Evolutionary conservation across 2,888 invertebrate species (phyloP).

Genomic region (Andrena haemorrhoa): DNA sequence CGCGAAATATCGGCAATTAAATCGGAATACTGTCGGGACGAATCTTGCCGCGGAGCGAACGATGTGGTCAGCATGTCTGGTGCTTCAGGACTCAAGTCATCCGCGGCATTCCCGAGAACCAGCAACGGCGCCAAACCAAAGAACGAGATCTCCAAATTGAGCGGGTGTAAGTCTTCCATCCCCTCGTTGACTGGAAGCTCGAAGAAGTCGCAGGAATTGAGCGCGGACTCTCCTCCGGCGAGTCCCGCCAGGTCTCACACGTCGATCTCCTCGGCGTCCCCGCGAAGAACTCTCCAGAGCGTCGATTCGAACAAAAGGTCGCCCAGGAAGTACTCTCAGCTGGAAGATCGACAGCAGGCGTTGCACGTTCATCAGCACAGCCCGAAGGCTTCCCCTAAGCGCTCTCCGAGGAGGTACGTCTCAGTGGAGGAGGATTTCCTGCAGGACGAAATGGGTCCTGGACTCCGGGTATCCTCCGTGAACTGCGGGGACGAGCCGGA

Average conservation of each 20-base stretch:
- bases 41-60: conserved; percentile 43
- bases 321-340: conserved; percentile 60
- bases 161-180: conserved; percentile 63
- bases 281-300: conserved; percentile 51
- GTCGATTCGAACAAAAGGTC: conserved; percentile 57
- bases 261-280: conserved; percentile 48
- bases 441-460: conserved; percentile 75
- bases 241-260: conserved; percentile 51
- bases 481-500: conserved; percentile 52
- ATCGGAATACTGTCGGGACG: background rate
- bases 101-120: conserved; percentile 64
- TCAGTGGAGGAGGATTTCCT: conserved; percentile 68
- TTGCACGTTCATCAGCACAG: conserved; percentile 42
- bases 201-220: conserved; percentile 40
- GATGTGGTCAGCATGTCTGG: conserved; percentile 77
- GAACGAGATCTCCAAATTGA: conserved; percentile 71
- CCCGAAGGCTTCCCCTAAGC: conserved; percentile 58
- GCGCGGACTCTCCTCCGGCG: conserved; percentile 37
- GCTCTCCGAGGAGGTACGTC: conserved; percentile 65
- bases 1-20: background rate
- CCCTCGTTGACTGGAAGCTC: conserved; percentile 34
- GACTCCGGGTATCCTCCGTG: conserved; percentile 58
- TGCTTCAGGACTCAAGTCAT: conserved; percentile 73
- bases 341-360: conserved; percentile 56
- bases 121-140: conserved; percentile 78